These are phyloP conservation scores for Cranoglanis bouderius DNA, from an alignment of 2,113 vertebrate species.

Conservation along the genomic window DNA sequence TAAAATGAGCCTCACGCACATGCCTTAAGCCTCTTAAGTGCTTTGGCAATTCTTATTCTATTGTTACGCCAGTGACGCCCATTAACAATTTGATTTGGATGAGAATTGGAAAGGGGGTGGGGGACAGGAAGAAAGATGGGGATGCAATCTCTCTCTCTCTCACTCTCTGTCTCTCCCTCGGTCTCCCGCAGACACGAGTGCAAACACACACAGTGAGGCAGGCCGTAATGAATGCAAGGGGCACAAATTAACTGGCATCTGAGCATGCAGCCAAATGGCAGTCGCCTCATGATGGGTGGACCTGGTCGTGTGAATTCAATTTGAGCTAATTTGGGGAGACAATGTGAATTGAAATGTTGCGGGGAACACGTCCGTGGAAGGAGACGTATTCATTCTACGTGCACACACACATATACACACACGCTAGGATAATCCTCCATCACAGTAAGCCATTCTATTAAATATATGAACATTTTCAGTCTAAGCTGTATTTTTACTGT, in stretches of 20 bases:
- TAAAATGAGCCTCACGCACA: slow-evolving; percentile 76
- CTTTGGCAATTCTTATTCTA: slow-evolving; percentile 80
- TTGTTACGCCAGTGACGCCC: slow-evolving; percentile 73
- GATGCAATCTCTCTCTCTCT: slow-evolving; percentile 23
- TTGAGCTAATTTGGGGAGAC: slow-evolving; percentile 15
- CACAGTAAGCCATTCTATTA: background rate
- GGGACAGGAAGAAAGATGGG: slow-evolving; percentile 31
- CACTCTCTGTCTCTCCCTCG: background rate
- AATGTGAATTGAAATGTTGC: slow-evolving; percentile 4
- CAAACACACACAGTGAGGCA: background rate
- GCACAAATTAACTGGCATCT: slow-evolving; percentile 40
- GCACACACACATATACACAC: slow-evolving; percentile 7
- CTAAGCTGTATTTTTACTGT: no score
- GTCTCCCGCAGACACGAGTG: background rate
- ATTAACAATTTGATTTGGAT: slow-evolving; percentile 75
- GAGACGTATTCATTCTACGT: slow-evolving; percentile 13
- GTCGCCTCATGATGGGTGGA: background rate
- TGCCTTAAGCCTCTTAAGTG: slow-evolving; percentile 79
- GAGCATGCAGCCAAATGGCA: slow-evolving; percentile 21
- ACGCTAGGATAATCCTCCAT: background rate
- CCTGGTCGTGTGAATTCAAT: slow-evolving; percentile 15
- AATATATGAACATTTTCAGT: background rate
- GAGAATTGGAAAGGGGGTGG: slow-evolving; percentile 53
- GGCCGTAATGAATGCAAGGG: slow-evolving; percentile 25
- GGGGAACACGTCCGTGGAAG: background rate